Percentiles rank a stretch among this genome's conserved stretches.
These are phyloP conservation scores for Sebastes miniatus DNA, from an alignment of 2,797 vertebrate genomes.

Conservation along the genomic window DNA sequence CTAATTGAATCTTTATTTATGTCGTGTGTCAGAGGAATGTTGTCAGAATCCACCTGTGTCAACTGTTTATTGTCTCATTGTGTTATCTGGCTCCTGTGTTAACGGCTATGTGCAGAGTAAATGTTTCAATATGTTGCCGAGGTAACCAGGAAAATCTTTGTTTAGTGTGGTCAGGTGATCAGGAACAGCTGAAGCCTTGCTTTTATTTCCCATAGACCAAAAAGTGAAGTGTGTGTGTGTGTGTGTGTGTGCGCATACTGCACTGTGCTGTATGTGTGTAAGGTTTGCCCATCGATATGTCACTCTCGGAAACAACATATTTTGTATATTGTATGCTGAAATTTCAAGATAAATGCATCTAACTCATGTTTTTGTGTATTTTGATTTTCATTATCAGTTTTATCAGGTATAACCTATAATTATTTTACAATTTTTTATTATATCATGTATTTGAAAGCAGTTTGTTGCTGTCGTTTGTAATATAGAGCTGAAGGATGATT, in stretches of 20 bases:
- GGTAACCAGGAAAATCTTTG: slow-evolving; percentile 66
- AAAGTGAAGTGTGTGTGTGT: background rate
- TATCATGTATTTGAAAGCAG: too few species aligned
- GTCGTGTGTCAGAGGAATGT: background rate
- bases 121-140: slow-evolving; percentile 62
- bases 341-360: too few species aligned
- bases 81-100: slow-evolving; percentile 45
- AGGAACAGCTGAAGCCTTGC: slow-evolving; percentile 61
- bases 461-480: too few species aligned
- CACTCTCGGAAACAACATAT: too few species aligned
- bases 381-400: too few species aligned
- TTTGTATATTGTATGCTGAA: too few species aligned
- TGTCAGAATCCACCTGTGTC: slow-evolving; percentile 32
- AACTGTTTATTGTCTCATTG: slow-evolving; percentile 27
- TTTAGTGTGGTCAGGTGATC: slow-evolving; percentile 56
- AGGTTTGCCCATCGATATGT: too few species aligned
- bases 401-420: too few species aligned
- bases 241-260: background rate
- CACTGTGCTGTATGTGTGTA: background rate
- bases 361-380: too few species aligned
- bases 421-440: too few species aligned
- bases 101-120: slow-evolving; percentile 46
- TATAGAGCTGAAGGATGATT: too few species aligned
- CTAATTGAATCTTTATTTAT: slow-evolving; percentile 17
- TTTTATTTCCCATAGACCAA: slow-evolving; percentile 55